A percentile compares a stretch with the other conserved stretches of the same genome.
phyloP scores from a whole-genome alignment of 2,797 vertebrate species.

The Tolypeutes matacus region DNA sequence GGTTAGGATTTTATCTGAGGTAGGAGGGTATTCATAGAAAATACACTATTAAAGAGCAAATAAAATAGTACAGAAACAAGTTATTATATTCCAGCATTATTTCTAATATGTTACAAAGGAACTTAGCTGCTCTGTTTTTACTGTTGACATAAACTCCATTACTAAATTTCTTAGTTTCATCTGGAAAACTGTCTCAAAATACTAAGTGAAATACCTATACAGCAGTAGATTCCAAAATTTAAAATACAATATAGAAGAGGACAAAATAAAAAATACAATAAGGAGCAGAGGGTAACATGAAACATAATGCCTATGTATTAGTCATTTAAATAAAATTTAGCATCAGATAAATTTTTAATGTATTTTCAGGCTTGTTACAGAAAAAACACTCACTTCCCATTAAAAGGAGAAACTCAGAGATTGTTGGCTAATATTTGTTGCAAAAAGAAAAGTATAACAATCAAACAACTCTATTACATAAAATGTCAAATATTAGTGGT shows the following conservation, averaged over 20 bases:
- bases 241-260: background rate
- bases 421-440: background rate
- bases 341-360: background rate
- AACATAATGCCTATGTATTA: conserved; percentile 50
- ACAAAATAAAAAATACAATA: conserved; percentile 49
- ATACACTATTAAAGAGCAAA: background rate
- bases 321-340: conserved; percentile 69
- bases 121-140: background rate
- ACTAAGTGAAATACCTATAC: background rate
- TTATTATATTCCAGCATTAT: accelerated
- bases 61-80: background rate
- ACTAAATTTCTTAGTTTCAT: background rate
- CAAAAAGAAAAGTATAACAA: conserved; percentile 31
- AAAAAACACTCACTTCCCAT: background rate
- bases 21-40: background rate
- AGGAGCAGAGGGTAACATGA: conserved; percentile 38
- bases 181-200: conserved; percentile 6
- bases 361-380: background rate
- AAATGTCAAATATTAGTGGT: background rate
- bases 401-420: background rate
- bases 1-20: background rate
- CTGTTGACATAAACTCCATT: background rate
- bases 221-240: background rate
- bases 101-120: background rate
- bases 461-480: background rate